A percentile compares a stretch with the other conserved stretches of the same genome.
These are phyloP conservation scores for Tipula helvola DNA, from an alignment of 2,888 invertebrate genomes.

Conservation along the genomic window DNA sequence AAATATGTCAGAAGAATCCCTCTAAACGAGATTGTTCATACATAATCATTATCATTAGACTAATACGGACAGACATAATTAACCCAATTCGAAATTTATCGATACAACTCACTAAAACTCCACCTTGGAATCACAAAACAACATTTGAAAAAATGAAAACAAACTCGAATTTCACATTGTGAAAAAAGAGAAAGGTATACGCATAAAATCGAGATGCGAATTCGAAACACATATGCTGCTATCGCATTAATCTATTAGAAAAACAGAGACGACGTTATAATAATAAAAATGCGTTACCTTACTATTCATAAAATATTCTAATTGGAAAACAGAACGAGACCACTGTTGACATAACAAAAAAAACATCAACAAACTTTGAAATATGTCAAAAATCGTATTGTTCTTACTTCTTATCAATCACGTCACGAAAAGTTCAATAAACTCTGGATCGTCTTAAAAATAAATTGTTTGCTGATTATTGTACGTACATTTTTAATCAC, in stretches of 20 bases:
- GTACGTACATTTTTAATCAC: background rate
- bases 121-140: background rate
- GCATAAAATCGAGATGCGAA: background rate
- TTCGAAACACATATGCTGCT: background rate
- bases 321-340: background rate
- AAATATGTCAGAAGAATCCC: too few relatives aligned
- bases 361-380: background rate
- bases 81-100: background rate
- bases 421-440: background rate
- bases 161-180: background rate
- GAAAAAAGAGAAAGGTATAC: background rate
- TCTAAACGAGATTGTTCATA: background rate
- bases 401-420: background rate
- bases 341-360: background rate
- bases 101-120: background rate
- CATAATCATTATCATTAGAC: background rate
- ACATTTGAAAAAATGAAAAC: background rate
- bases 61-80: background rate
- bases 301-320: background rate
- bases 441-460: background rate
- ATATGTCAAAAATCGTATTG: background rate
- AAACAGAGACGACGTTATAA: background rate
- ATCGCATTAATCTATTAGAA: background rate
- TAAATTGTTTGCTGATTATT: background rate
- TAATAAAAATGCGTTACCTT: background rate